A percentile compares a stretch with the other conserved stretches of the same genome.
phyloP scores from a whole-genome alignment of 1,140 invertebrate genomes.

The Cydia strobilella region DNA sequence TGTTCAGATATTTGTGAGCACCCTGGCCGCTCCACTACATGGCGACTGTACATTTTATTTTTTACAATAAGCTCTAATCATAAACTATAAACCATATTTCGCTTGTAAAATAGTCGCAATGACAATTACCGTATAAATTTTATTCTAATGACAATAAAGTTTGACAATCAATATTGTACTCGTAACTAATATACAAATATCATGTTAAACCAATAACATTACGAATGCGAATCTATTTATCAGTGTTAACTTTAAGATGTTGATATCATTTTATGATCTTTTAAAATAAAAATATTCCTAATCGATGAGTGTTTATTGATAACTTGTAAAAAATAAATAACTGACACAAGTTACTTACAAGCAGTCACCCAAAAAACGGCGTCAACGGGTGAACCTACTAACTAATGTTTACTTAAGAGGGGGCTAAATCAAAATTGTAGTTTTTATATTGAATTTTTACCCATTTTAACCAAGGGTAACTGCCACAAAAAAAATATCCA shows the following conservation, averaged over 20 bases:
- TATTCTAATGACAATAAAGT: slow-evolving; percentile 61
- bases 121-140: slow-evolving; percentile 13
- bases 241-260: slow-evolving; percentile 78
- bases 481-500: too few relatives aligned
- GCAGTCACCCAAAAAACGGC: background rate
- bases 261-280: slow-evolving; percentile 79
- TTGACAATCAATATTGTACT: slow-evolving; percentile 54
- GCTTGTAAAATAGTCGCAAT: slow-evolving; percentile 17
- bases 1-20: too few relatives aligned
- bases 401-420: too few relatives aligned
- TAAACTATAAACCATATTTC: background rate
- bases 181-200: slow-evolving; percentile 64
- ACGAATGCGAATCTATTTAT: slow-evolving; percentile 69
- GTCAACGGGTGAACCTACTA: too few relatives aligned
- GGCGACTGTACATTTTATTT: background rate
- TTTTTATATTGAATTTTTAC: too few relatives aligned
- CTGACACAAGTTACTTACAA: background rate
- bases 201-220: slow-evolving; percentile 63
- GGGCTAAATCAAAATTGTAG: too few relatives aligned
- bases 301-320: slow-evolving; percentile 5
- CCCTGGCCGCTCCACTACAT: too few relatives aligned
- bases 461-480: too few relatives aligned
- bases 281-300: slow-evolving; percentile 69
- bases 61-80: slow-evolving; percentile 11
- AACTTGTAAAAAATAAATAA: background rate